Percentiles rank a stretch among this genome's conserved stretches.
Evolutionary conservation across 2,888 invertebrate genomes (phyloP).

Genomic region (Gibbula magus): DNA sequence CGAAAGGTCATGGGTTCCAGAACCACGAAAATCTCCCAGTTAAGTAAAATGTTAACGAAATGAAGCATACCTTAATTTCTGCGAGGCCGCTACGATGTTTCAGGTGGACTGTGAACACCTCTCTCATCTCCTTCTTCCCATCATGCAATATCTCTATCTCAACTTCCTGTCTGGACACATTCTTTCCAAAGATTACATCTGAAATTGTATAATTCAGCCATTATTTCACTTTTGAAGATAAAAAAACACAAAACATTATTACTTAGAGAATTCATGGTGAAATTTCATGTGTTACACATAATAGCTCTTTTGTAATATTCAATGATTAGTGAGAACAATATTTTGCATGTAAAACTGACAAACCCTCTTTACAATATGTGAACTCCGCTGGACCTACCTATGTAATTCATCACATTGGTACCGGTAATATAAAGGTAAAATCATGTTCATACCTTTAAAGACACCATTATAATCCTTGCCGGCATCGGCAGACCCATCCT

Average conservation of each 20-base stretch:
- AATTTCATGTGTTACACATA: no score
- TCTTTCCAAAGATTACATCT: constrained; percentile 71
- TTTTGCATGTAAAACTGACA: no score
- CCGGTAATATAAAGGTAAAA: no score
- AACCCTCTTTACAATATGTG: no score
- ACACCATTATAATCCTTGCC: constrained; percentile 73
- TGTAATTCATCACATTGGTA: no score
- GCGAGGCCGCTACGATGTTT: constrained; percentile 51
- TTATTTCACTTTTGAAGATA: background rate
- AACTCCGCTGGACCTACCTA: no score
- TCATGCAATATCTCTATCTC: constrained; percentile 72
- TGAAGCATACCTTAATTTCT: constrained; percentile 65
- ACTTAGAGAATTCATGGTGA: background rate
- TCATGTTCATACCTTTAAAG: constrained; percentile 64
- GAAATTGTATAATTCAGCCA: constrained; percentile 31
- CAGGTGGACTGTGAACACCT: constrained; percentile 72
- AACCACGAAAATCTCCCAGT: no score
- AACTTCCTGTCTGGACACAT: constrained; percentile 64
- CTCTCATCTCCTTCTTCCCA: constrained; percentile 69
- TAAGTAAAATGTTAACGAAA: no score
- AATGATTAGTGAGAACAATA: no score
- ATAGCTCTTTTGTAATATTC: no score
- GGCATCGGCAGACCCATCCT: constrained; percentile 73
- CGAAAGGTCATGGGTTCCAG: no score
- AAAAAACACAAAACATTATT: background rate